Conservation (phyloP, 2,113 vertebrate genomes). For the Gallinago paraguaiae region DNA sequence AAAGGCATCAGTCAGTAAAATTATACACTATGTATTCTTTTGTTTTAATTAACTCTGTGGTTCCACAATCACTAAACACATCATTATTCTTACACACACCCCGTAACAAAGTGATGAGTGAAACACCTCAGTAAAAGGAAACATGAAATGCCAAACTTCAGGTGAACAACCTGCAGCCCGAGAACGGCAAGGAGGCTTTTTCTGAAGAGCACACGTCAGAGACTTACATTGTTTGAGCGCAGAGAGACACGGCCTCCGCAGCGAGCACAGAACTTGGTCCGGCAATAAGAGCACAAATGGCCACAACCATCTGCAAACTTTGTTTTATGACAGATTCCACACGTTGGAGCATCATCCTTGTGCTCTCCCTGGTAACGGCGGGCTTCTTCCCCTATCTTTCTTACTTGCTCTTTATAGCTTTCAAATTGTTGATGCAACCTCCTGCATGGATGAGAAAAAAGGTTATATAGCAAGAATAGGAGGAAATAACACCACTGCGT, state of each 20-base stretch:
- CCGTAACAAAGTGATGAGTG: neutral
- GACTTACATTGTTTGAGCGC: constrained; percentile 96
- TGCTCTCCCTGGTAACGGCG: constrained; percentile 91
- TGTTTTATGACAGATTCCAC: constrained; percentile 97
- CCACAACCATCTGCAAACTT: constrained; percentile 98
- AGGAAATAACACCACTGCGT: neutral
- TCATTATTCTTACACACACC: neutral
- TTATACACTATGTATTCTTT: neutral
- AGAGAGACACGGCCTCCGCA: constrained; percentile 96
- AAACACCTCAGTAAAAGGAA: neutral
- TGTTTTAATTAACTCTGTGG: neutral
- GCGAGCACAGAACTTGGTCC: constrained; percentile 97
- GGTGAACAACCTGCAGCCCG: neutral
- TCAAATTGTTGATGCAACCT: constrained; percentile 98
- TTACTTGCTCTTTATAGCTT: constrained; percentile 98
- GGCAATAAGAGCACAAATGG: constrained; percentile 97
- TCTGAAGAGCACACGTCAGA: neutral
- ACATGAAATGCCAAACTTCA: constrained; percentile 6
- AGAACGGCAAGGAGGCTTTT: neutral
- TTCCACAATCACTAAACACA: neutral
- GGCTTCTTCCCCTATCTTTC: constrained; percentile 93
- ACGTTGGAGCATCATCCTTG: constrained; percentile 96
- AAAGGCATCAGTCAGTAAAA: neutral
- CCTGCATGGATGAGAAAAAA: constrained; percentile 77
- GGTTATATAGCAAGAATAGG: constrained; percentile 39